Evolutionary conservation across 2,113 vertebrate species (phyloP).

Genomic region (Osmerus mordax): DNA sequence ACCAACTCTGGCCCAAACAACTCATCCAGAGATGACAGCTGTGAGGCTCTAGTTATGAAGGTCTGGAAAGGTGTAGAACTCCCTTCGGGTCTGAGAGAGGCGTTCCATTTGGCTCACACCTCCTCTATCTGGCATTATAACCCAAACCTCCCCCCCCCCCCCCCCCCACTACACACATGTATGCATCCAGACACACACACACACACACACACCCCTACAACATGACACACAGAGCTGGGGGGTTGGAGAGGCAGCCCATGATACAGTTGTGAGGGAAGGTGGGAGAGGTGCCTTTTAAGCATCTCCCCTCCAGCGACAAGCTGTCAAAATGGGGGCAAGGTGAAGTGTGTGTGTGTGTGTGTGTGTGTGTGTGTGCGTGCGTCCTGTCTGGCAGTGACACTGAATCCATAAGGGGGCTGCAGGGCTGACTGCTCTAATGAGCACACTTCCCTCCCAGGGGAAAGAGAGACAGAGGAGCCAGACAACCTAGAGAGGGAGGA

Average conservation of each 20-base stretch:
- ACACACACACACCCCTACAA: neutral
- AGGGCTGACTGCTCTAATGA: constrained; percentile 66
- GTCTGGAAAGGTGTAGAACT: constrained; percentile 30
- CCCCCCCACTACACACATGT: constrained; percentile 1
- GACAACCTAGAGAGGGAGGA: constrained; percentile 47
- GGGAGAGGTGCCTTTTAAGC: constrained; percentile 47
- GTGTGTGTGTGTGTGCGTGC: constrained; percentile 25
- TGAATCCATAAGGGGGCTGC: constrained; percentile 55
- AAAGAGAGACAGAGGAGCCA: constrained; percentile 31
- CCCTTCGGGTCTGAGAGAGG: constrained; percentile 41
- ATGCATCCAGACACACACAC: neutral
- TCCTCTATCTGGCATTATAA: neutral
- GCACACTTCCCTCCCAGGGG: constrained; percentile 56
- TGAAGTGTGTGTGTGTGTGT: constrained; percentile 28
- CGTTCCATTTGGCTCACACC: constrained; percentile 45
- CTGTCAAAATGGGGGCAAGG: constrained; percentile 53
- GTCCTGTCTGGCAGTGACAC: constrained; percentile 54
- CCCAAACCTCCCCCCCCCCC: neutral
- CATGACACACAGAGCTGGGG: constrained; percentile 51
- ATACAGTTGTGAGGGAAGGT: constrained; percentile 25
- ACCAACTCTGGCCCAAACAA: too few species aligned
- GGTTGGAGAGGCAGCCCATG: constrained; percentile 36
- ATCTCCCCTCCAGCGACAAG: constrained; percentile 43
- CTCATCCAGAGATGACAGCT: constrained; percentile 27
- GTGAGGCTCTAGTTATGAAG: constrained; percentile 13